phyloP scores from a whole-genome alignment of 2,888 invertebrate genomes.

The Perizoma flavofasciatum region DNA sequence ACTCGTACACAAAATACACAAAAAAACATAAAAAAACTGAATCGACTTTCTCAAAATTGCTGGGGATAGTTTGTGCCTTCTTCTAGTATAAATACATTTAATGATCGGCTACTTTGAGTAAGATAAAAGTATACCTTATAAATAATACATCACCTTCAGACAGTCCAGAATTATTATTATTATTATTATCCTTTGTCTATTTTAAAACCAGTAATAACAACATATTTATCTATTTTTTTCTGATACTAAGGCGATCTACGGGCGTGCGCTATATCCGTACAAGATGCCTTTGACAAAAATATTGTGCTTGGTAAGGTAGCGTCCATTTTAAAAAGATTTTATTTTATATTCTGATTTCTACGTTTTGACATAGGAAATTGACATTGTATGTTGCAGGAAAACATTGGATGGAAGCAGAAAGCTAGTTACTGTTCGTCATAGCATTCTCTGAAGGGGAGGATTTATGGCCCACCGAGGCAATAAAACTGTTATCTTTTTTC shows the following conservation, averaged over 20 bases:
- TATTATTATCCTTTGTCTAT: constrained; percentile 17
- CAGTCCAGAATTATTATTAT: too few relatives aligned
- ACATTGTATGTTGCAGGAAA: too few relatives aligned
- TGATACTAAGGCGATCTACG: constrained; percentile 20
- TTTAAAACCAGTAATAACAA: constrained; percentile 32
- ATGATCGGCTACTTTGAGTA: neutral
- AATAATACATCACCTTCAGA: constrained; percentile 20
- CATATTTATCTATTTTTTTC: constrained; percentile 29
- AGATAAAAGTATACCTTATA: constrained; percentile 18
- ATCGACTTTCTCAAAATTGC: too few relatives aligned
- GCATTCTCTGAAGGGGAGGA: too few relatives aligned
- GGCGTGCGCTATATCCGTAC: constrained; percentile 23
- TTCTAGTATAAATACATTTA: neutral
- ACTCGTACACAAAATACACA: too few relatives aligned
- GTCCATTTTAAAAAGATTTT: constrained; percentile 1
- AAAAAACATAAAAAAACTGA: neutral
- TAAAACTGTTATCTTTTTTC: too few relatives aligned
- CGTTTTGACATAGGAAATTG: neutral
- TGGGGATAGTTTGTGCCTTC: too few relatives aligned
- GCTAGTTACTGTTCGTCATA: too few relatives aligned
- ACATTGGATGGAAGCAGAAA: too few relatives aligned
- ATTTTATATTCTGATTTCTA: neutral
- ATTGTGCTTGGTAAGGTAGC: constrained; percentile 14
- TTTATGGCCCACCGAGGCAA: too few relatives aligned
- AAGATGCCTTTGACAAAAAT: constrained; percentile 30